Evolutionary conservation across 2,888 invertebrate species (phyloP).

Genomic region (Odiellus spinosus): DNA sequence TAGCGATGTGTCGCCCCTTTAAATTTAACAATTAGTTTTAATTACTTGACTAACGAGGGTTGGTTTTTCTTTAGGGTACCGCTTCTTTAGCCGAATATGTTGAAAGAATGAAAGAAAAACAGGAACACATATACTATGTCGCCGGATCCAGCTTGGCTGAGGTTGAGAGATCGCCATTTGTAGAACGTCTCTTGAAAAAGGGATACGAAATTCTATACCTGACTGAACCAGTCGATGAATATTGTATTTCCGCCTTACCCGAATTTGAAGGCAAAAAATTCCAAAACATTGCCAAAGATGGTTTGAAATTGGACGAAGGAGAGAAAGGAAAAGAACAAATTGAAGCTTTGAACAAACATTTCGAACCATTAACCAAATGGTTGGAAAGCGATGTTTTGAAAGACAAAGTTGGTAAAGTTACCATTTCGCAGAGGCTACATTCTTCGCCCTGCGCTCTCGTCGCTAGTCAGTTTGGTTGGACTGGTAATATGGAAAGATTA

Average conservation of each 20-base stretch:
- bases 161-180: constrained; percentile 75
- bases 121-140: constrained; percentile 89
- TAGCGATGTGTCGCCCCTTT: too few species aligned
- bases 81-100: constrained; percentile 79
- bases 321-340: constrained; percentile 50
- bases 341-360: constrained; percentile 57
- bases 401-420: constrained; percentile 54
- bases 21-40: too few species aligned
- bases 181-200: constrained; percentile 76
- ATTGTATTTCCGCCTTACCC: constrained; percentile 84
- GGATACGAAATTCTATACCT: constrained; percentile 91
- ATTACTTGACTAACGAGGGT: too few species aligned
- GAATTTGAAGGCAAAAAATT: constrained; percentile 98
- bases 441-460: constrained; percentile 91
- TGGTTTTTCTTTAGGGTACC: too few species aligned
- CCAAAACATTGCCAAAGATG: constrained; percentile 99
- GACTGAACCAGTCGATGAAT: constrained; percentile 95
- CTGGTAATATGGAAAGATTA: constrained; percentile 96
- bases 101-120: constrained; percentile 82
- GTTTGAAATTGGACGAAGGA: constrained; percentile 61
- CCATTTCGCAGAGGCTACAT: constrained; percentile 69
- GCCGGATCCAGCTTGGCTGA: constrained; percentile 74
- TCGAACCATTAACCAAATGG: constrained; percentile 83
- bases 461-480: constrained; percentile 95
- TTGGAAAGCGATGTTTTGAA: constrained; percentile 62